phyloP scores from a whole-genome alignment of 2,888 invertebrate species.

The Synanthedon formicaeformis region DNA sequence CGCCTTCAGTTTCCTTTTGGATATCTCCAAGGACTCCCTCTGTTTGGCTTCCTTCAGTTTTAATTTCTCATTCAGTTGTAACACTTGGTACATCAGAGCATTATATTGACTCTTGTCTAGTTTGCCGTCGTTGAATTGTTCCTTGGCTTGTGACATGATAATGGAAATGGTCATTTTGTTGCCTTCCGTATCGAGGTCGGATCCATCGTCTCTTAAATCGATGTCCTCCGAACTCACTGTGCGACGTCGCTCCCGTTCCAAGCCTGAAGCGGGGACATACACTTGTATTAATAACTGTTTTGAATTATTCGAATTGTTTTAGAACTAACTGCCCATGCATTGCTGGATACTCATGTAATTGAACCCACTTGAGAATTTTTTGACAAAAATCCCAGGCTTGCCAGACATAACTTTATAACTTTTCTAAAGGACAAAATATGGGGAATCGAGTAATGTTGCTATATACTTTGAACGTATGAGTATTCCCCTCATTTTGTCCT shows the following conservation, averaged over 20 bases:
- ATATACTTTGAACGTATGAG: too few relatives aligned
- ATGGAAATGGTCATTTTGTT: constrained; percentile 78
- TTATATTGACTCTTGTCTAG: constrained; percentile 82
- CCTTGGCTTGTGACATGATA: constrained; percentile 85
- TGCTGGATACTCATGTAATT: too few relatives aligned
- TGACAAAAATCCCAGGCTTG: too few relatives aligned
- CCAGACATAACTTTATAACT: too few relatives aligned
- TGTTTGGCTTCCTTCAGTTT: constrained; percentile 83
- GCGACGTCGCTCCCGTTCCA: constrained; percentile 64
- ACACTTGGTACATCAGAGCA: constrained; percentile 80
- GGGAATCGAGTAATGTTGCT: too few relatives aligned
- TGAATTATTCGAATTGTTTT: too few relatives aligned
- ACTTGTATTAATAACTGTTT: too few relatives aligned
- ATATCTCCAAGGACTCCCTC: constrained; percentile 74
- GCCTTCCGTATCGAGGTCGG: constrained; percentile 65
- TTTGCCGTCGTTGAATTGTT: constrained; percentile 79
- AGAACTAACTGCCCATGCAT: too few relatives aligned
- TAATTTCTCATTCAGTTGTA: constrained; percentile 81
- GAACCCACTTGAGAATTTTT: too few relatives aligned
- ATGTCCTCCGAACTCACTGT: constrained; percentile 63
- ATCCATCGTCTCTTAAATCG: constrained; percentile 62
- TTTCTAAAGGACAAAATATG: too few relatives aligned
- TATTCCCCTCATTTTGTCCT: too few relatives aligned
- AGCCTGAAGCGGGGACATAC: constrained; percentile 22
- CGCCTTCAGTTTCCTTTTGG: constrained; percentile 51